Percentiles rank a stretch among this genome's conserved stretches.
phyloP scores from a whole-genome alignment of 2,113 vertebrate species.

The Pagrus major region DNA sequence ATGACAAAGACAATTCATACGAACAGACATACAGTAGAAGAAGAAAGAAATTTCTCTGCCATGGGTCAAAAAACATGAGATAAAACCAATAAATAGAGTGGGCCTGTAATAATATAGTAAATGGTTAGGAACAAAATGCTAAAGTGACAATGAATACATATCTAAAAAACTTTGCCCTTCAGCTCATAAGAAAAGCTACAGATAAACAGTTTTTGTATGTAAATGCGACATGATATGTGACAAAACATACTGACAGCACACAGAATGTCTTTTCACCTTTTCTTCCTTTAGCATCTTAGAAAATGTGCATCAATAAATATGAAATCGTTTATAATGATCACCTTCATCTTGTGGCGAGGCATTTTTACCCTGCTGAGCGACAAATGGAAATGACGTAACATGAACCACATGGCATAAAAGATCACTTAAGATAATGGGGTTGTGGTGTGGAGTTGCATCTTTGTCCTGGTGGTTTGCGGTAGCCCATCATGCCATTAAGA shows the following conservation, averaged over 20 bases:
- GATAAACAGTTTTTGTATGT: neutral
- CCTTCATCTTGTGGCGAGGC: neutral
- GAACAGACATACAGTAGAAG: no score
- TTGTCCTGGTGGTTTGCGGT: slow-evolving; percentile 30
- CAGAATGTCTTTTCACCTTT: neutral
- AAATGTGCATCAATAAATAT: slow-evolving; percentile 2
- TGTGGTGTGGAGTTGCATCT: slow-evolving; percentile 9
- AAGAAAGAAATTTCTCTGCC: no score
- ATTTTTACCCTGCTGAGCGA: slow-evolving; percentile 30
- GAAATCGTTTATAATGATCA: slow-evolving; percentile 25
- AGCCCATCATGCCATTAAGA: slow-evolving; percentile 29
- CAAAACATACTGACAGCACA: neutral
- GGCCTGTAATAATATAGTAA: no score
- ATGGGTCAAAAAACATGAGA: no score
- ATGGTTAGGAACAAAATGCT: no score
- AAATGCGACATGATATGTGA: neutral
- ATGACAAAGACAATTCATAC: no score
- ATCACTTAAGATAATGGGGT: slow-evolving; percentile 9
- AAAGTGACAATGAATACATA: no score
- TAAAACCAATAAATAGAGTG: no score
- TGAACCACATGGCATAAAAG: neutral
- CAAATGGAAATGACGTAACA: slow-evolving; percentile 21
- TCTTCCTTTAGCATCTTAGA: neutral
- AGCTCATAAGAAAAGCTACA: neutral
- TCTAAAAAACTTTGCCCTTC: neutral